Evolutionary conservation across 2,113 vertebrate genomes (phyloP).

Genomic region (Delphinus delphis): DNA sequence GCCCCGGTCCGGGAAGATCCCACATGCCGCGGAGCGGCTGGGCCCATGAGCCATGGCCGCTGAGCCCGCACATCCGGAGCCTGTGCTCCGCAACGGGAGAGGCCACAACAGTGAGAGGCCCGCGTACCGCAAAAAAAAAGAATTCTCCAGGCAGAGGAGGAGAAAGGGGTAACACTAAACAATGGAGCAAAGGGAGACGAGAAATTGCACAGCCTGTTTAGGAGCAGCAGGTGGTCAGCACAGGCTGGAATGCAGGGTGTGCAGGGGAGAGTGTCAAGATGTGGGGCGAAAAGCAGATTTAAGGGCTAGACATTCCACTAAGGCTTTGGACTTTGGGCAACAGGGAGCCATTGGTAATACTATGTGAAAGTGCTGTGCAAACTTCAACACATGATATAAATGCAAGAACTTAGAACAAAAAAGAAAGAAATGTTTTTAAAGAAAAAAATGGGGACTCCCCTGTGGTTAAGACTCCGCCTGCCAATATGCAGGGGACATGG

Average conservation of each 20-base stretch:
- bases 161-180: background rate
- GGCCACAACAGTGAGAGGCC: too few species aligned
- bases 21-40: too few species aligned
- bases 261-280: background rate
- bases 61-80: too few species aligned
- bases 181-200: background rate
- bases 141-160: background rate
- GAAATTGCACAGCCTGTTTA: background rate
- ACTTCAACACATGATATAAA: background rate
- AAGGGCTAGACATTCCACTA: background rate
- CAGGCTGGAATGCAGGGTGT: background rate
- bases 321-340: background rate
- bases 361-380: background rate
- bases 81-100: too few species aligned
- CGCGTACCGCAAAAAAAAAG: background rate
- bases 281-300: background rate
- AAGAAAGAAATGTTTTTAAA: background rate
- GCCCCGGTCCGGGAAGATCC: too few species aligned
- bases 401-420: background rate
- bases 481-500: too few species aligned
- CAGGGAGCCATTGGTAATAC: background rate
- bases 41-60: too few species aligned
- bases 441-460: background rate
- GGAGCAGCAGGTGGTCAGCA: background rate
- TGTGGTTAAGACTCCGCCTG: too few species aligned